These are phyloP conservation scores for Corythornis madagascariensis DNA, from an alignment of 2,113 vertebrate species.

Conservation along the genomic window DNA sequence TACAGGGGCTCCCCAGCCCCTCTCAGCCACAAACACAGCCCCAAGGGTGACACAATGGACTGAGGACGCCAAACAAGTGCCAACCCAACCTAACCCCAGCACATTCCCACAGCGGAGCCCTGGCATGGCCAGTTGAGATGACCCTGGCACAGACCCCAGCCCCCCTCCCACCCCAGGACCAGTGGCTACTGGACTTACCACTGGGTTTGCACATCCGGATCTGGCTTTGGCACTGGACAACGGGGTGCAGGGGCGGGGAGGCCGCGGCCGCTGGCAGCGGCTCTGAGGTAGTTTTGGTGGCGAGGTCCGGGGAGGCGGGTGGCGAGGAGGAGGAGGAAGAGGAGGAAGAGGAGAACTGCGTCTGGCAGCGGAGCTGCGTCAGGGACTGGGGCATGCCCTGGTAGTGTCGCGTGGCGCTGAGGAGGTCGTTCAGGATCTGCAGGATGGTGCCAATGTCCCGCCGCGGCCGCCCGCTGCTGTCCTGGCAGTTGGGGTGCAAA, in stretches of 20 bases:
- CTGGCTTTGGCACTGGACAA: slow-evolving; percentile 91
- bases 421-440: slow-evolving; percentile 97
- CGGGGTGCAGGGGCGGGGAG: slow-evolving; percentile 62
- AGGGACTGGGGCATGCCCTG: slow-evolving; percentile 97
- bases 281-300: slow-evolving; percentile 91
- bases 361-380: slow-evolving; percentile 94
- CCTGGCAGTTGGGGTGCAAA: slow-evolving; percentile 98
- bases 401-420: slow-evolving; percentile 97
- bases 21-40: background rate
- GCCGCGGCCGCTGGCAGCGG: background rate
- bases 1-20: background rate
- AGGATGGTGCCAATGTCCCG: slow-evolving; percentile 97
- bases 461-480: slow-evolving; percentile 92
- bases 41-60: too few species aligned
- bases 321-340: slow-evolving; percentile 71
- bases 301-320: slow-evolving; percentile 68
- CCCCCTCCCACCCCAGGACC: background rate
- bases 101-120: background rate
- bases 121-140: background rate
- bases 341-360: slow-evolving; percentile 85
- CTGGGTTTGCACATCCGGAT: slow-evolving; percentile 91
- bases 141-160: background rate
- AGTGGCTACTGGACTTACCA: slow-evolving; percentile 69
- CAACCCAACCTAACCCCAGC: background rate
- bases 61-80: background rate